Percentiles rank a stretch among this genome's conserved stretches.
These are phyloP conservation scores for Anseranas semipalmata DNA, from an alignment of 2,113 vertebrate species.

Conservation along the genomic window DNA sequence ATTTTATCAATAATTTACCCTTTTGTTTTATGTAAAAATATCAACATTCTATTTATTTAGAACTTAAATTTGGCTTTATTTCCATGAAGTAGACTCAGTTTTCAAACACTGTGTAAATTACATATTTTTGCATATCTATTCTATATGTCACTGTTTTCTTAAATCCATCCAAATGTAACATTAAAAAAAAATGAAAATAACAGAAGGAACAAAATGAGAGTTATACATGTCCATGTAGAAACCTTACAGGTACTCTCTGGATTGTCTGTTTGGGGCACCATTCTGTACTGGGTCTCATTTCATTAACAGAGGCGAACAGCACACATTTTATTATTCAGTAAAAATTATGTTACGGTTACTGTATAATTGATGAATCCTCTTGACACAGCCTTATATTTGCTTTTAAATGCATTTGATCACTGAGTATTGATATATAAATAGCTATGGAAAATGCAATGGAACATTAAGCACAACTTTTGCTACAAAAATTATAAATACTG, in stretches of 20 bases:
- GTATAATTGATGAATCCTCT: neutral
- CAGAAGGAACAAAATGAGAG: neutral
- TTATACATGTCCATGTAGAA: neutral
- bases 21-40: neutral
- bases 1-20: neutral
- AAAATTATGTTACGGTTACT: neutral
- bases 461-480: neutral
- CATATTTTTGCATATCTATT: neutral
- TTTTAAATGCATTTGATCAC: neutral
- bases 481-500: neutral
- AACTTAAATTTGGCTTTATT: neutral
- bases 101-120: neutral
- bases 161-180: neutral
- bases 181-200: neutral
- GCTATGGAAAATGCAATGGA: neutral
- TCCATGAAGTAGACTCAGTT: neutral
- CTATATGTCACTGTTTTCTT: neutral
- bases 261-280: too few species aligned
- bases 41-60: neutral
- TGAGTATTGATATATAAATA: neutral
- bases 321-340: neutral
- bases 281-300: neutral
- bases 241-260: neutral
- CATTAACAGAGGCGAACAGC: neutral
- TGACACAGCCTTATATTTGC: neutral